Evolutionary conservation across 2,888 invertebrate genomes (phyloP).

Genomic region (Synanthedon tipuliformis): DNA sequence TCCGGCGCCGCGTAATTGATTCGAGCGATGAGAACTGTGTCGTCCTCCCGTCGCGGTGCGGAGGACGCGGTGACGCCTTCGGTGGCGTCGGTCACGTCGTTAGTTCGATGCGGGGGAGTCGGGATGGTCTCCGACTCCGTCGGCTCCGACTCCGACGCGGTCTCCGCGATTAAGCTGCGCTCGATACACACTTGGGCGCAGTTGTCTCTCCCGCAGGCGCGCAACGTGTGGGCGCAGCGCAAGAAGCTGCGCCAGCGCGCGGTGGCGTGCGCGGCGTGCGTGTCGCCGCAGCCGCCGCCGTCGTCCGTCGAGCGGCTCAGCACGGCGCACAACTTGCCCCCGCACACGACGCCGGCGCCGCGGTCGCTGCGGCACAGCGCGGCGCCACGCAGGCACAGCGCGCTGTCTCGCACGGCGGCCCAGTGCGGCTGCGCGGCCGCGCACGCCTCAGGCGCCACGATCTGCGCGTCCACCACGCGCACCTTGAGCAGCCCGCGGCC

Average conservation of each 20-base stretch:
- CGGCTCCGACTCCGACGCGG: background rate
- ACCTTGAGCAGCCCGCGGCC: constrained; percentile 11
- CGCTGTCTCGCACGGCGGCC: constrained; percentile 21
- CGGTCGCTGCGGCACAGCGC: constrained; percentile 36
- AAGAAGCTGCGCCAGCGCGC: constrained; percentile 41
- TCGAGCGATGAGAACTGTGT: no score
- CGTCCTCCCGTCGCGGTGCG: background rate
- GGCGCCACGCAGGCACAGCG: constrained; percentile 34
- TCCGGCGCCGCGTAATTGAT: background rate
- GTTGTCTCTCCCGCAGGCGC: constrained; percentile 24
- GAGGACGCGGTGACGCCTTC: background rate
- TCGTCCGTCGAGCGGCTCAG: constrained; percentile 21
- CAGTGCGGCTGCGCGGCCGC: constrained; percentile 22
- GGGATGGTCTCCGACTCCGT: background rate
- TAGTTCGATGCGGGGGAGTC: background rate
- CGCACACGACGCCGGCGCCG: constrained; percentile 49
- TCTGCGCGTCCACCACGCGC: constrained; percentile 14
- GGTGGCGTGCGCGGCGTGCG: constrained; percentile 33
- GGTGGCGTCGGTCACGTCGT: no score
- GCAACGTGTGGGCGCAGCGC: constrained; percentile 43
- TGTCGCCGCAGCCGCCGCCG: constrained; percentile 23
- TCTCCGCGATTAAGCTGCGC: constrained; percentile 19
- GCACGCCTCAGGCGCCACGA: constrained; percentile 11
- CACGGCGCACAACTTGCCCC: constrained; percentile 47
- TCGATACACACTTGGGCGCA: constrained; percentile 35